Conservation (phyloP, 2,888 invertebrate genomes). For the Linnaemya tessellans region DNA sequence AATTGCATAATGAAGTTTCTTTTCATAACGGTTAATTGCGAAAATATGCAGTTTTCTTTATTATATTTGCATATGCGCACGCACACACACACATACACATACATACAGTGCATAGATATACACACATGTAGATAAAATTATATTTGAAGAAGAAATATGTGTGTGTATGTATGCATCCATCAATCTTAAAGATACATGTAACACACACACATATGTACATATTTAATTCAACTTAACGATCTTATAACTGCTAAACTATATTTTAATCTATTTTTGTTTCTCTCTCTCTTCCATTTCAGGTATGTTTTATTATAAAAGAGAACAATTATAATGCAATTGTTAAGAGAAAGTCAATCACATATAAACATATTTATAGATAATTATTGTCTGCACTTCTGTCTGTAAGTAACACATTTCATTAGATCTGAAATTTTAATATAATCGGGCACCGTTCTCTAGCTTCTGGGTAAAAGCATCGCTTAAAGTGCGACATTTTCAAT, state of each 20-base stretch:
- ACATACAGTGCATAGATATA: background rate
- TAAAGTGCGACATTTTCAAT: no score
- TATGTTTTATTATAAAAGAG: slow-evolving; percentile 24
- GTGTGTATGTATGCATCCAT: background rate
- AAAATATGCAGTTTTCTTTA: slow-evolving; percentile 2
- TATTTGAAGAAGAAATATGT: no score
- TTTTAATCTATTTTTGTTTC: slow-evolving; percentile 1
- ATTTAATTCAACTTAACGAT: background rate
- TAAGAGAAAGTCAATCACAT: slow-evolving; percentile 10
- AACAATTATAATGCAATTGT: background rate
- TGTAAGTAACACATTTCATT: background rate
- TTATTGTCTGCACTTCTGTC: background rate
- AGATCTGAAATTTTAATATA: background rate
- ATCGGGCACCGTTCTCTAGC: no score
- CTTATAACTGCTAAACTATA: slow-evolving; percentile 7
- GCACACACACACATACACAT: background rate
- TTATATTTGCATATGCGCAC: background rate
- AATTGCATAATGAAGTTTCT: slow-evolving; percentile 37
- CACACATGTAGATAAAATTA: no score
- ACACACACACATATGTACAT: no score
- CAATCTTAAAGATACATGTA: no score
- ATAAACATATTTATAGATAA: background rate
- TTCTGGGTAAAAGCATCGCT: no score
- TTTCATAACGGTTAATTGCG: slow-evolving; percentile 36
- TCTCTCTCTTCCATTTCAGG: slow-evolving; percentile 28